These are phyloP conservation scores for Exephanes ischioxanthus DNA, from an alignment of 2,888 invertebrate species.

Conservation along the genomic window DNA sequence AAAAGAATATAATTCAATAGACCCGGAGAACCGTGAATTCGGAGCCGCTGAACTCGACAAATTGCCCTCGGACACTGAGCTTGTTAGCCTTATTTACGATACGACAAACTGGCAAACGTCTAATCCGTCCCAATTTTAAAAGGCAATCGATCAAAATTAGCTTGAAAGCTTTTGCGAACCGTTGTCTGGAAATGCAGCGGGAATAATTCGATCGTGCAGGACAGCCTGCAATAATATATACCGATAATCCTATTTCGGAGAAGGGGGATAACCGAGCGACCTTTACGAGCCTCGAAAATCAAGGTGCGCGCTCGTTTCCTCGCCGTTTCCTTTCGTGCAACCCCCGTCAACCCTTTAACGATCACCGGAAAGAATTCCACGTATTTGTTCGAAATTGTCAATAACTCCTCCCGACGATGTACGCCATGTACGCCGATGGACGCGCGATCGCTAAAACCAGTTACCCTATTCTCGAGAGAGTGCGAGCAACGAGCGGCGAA, in stretches of 20 bases:
- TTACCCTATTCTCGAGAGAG: neutral
- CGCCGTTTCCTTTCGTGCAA: neutral
- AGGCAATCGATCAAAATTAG: conserved; percentile 6
- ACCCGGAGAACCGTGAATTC: neutral
- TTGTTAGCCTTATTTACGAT: neutral
- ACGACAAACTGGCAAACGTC: neutral
- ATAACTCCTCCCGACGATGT: neutral
- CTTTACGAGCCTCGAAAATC: neutral
- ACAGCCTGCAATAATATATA: conserved; percentile 24
- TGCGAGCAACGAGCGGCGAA: neutral
- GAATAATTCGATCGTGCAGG: neutral
- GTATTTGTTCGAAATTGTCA: neutral
- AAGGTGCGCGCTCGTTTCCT: too few species aligned
- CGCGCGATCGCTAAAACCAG: neutral
- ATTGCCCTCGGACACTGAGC: neutral
- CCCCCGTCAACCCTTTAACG: neutral
- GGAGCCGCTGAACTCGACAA: neutral
- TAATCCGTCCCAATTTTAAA: conserved; percentile 10
- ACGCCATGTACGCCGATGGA: neutral
- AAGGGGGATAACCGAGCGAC: neutral
- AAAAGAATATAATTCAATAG: neutral
- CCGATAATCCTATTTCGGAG: conserved; percentile 39
- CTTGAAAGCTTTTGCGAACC: neutral
- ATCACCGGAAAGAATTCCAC: neutral
- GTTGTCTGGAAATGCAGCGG: neutral